Percentiles rank a stretch among this genome's conserved stretches.
phyloP scores from a whole-genome alignment of 1,140 invertebrate genomes.

The Helicoverpa armigera region DNA sequence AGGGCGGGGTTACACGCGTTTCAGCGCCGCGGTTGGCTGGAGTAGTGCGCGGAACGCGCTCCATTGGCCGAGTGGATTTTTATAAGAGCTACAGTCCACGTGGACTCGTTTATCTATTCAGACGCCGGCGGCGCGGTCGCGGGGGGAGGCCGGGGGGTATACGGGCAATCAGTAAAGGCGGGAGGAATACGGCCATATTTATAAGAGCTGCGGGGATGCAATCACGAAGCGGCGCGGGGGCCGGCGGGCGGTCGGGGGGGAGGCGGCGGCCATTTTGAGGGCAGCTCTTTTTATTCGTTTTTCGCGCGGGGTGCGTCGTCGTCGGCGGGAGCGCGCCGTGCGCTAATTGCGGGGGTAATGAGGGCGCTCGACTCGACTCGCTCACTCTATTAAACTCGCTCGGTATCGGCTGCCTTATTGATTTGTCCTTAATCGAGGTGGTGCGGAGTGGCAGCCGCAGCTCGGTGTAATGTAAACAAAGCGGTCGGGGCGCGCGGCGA shows the following conservation, averaged over 20 bases:
- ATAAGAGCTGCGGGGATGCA: slow-evolving; percentile 87
- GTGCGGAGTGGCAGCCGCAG: slow-evolving; percentile 73
- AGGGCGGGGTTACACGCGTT: slow-evolving; percentile 85
- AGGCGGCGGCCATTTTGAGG: slow-evolving; percentile 87
- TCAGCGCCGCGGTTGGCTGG: slow-evolving; percentile 67
- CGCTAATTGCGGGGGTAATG: slow-evolving; percentile 86
- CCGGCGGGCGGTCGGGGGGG: slow-evolving; percentile 69
- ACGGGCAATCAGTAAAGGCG: slow-evolving; percentile 87
- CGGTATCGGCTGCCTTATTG: slow-evolving; percentile 85
- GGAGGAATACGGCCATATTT: slow-evolving; percentile 87
- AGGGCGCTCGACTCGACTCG: slow-evolving; percentile 83
- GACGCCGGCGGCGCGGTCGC: slow-evolving; percentile 86
- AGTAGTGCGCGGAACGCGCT: slow-evolving; percentile 55
- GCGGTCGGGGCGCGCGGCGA: slow-evolving; percentile 58
- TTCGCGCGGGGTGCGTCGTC: slow-evolving; percentile 85
- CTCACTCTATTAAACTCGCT: slow-evolving; percentile 85
- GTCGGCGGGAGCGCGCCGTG: slow-evolving; percentile 80
- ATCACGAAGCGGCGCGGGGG: slow-evolving; percentile 86
- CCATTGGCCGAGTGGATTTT: slow-evolving; percentile 84
- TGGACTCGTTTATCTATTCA: slow-evolving; percentile 88
- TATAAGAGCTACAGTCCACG: slow-evolving; percentile 85
- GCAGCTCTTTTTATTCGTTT: slow-evolving; percentile 87
- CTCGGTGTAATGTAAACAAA: slow-evolving; percentile 78
- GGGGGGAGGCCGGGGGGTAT: slow-evolving; percentile 85
- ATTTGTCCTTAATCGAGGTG: slow-evolving; percentile 84